Conservation (phyloP, 2,888 invertebrate species). For the Trissonchulus latispiculum region DNA sequence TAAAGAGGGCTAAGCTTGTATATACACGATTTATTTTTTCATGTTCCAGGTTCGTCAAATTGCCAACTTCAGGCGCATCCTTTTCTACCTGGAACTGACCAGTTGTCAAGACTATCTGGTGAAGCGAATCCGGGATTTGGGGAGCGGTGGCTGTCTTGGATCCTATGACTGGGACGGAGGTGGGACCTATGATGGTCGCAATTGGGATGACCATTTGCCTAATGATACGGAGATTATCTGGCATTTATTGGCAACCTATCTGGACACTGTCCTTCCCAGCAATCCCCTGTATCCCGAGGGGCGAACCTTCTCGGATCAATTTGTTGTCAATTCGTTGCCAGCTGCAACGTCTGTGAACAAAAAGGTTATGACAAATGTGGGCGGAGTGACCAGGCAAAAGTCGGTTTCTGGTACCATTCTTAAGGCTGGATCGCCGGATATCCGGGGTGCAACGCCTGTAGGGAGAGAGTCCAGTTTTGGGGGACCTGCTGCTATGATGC, state of each 20-base stretch:
- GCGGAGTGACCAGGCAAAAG: too few relatives aligned
- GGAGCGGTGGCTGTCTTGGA: conserved; percentile 72
- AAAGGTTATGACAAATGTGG: too few relatives aligned
- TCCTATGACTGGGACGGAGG: conserved; percentile 79
- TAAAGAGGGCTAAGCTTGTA: too few relatives aligned
- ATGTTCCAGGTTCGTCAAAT: background rate
- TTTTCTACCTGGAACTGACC: conserved; percentile 69
- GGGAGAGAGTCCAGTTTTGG: conserved; percentile 44
- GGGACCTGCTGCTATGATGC: background rate
- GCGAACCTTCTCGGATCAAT: background rate
- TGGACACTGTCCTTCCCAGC: conserved; percentile 64
- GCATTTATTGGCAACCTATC: conserved; percentile 70
- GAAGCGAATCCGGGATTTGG: conserved; percentile 62
- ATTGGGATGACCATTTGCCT: conserved; percentile 70
- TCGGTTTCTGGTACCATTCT: too few relatives aligned
- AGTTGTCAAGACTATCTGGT: conserved; percentile 75
- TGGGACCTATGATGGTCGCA: conserved; percentile 59
- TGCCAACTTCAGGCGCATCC: conserved; percentile 51
- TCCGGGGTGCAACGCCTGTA: too few relatives aligned
- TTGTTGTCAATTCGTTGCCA: background rate
- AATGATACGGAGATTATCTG: conserved; percentile 75
- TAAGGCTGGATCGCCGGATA: background rate
- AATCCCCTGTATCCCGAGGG: background rate
- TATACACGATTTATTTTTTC: too few relatives aligned
- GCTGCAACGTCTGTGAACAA: too few relatives aligned